These are phyloP conservation scores for Porites rus DNA, from an alignment of 92 coral and sea anemone genomes.

Conservation along the genomic window DNA sequence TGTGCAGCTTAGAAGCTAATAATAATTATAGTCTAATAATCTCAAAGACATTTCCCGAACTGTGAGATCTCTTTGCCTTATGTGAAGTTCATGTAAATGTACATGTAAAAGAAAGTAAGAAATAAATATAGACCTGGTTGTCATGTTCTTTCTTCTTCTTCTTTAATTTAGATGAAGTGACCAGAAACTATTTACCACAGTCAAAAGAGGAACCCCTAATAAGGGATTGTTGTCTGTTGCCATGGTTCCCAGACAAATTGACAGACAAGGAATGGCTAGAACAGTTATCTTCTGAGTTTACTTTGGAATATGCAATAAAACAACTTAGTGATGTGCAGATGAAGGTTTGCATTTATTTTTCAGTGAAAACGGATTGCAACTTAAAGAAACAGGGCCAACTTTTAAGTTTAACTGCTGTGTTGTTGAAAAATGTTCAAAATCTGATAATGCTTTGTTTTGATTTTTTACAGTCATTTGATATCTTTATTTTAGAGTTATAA, in stretches of 20 bases:
- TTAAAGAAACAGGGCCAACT: too few species aligned
- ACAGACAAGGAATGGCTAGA: conserved; percentile 65
- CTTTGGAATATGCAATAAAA: conserved; percentile 14
- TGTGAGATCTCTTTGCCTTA: background rate
- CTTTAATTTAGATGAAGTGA: conserved; percentile 68
- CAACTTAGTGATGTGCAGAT: conserved; percentile 44
- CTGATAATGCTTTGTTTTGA: too few species aligned
- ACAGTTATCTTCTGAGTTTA: conserved; percentile 50
- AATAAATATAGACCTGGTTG: background rate
- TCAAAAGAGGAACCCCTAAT: conserved; percentile 65
- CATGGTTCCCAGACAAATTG: conserved; percentile 83
- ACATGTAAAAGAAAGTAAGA: too few species aligned
- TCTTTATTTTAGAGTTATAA: too few species aligned
- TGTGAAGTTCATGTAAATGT: background rate
- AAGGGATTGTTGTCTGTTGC: conserved; percentile 74
- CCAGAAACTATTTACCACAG: conserved; percentile 77
- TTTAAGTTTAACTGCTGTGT: too few species aligned
- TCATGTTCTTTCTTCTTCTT: background rate
- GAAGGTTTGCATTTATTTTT: conserved; percentile 13
- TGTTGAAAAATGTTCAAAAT: too few species aligned
- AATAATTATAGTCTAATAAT: background rate
- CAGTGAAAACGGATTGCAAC: background rate
- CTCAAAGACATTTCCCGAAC: background rate
- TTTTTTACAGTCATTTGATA: too few species aligned
- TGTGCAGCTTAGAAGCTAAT: too few species aligned